Conservation (phyloP, 2,113 vertebrate species). For the Platysteira castanea region DNA sequence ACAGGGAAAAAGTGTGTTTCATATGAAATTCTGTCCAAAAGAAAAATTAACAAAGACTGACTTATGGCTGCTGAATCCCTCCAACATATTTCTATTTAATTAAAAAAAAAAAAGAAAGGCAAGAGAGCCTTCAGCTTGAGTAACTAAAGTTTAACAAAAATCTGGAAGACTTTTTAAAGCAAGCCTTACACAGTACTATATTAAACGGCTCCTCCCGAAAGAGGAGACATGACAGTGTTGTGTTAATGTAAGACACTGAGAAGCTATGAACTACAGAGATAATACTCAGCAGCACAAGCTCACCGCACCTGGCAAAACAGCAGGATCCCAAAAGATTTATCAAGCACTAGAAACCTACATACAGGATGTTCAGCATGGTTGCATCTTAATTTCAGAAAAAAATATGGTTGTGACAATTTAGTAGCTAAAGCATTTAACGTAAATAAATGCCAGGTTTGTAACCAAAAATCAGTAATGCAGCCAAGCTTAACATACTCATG, state of each 20-base stretch:
- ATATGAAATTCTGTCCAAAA: neutral
- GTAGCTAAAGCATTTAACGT: neutral
- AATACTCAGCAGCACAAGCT: neutral
- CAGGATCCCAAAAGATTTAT: neutral
- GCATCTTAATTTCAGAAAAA: neutral
- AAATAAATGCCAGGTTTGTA: neutral
- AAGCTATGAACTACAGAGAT: neutral
- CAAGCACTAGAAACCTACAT: neutral
- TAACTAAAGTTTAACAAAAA: neutral
- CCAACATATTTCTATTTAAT: neutral
- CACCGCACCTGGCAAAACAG: neutral
- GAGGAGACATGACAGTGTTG: neutral
- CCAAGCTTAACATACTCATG: neutral
- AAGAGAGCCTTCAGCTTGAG: neutral
- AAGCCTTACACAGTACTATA: neutral
- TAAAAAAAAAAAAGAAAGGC: neutral
- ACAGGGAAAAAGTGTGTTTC: neutral
- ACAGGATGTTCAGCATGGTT: neutral
- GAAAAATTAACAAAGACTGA: neutral
- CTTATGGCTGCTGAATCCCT: neutral
- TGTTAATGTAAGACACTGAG: neutral
- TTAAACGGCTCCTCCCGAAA: neutral
- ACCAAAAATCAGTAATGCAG: neutral
- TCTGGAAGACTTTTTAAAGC: neutral
- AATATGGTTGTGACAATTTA: neutral